Evolutionary conservation across 35 echinoderm and acorn worm genomes (phyloP), one percentile per base, ranked within the genome.

Genomic region (Nesometra sesokonis): DNA sequence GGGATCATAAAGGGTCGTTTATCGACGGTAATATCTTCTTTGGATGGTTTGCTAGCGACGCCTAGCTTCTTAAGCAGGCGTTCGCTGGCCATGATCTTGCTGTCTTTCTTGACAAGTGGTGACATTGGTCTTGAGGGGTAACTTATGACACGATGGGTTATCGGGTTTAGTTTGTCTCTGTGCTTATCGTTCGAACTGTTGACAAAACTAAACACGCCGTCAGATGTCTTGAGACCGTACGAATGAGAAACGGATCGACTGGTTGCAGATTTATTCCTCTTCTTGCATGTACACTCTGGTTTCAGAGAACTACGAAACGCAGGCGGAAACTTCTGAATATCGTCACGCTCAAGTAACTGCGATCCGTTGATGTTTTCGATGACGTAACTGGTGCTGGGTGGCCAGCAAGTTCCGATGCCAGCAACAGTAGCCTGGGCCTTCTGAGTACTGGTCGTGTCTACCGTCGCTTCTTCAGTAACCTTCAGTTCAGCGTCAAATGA

Each of bases 381-480:
- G 23, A 92, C 82, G 29, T 94, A 84, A 39, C 90, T 94, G 0
- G 84, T 88, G 47, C 96, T 90, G 17, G 92, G 93, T 27, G 96
- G 96, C 96, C 96, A 99, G 77, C 90, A 90, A 31, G 96, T 92
- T 15, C 92, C 96, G 0, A 91, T 80, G 11, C 96, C 96, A 37
- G 87, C 35, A 82, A 94, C 36, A 2, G 78, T 21, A 17, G 39
- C 33, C 47, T 36, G 77, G 17, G 79, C 37, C 21, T 67, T 67
- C 23, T 67, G 9, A 19, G 8, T 27, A 67, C 23, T 67, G 52
- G 8, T 67, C 15, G 4, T 15, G 21, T 43, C 39, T 43, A 27
- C 1, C 23, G 52, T 67, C 52, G 1, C 2, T 13, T 67, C 52
- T 19, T 67, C 52, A 67, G 21, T 3, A 2, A 27, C 23, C 21